Evolutionary conservation across 1,140 invertebrate species (phyloP).

Genomic region (Camponotus floridanus): DNA sequence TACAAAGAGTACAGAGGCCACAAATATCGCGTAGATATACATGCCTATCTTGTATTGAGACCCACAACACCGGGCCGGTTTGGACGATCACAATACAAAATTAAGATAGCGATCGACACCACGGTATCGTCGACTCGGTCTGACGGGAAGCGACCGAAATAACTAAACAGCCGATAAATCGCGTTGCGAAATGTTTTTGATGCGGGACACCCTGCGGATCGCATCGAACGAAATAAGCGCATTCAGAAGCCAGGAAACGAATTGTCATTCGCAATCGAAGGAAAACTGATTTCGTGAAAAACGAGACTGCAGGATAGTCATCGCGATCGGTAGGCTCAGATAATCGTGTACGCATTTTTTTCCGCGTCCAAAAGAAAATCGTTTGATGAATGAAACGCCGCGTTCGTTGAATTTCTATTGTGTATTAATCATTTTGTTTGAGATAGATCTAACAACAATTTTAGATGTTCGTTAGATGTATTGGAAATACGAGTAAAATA

Average conservation of each 20-base stretch:
- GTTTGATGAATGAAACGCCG: slow-evolving; percentile 32
- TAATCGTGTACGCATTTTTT: slow-evolving; percentile 1
- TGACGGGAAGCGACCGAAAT: slow-evolving; percentile 68
- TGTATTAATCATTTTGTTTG: slow-evolving; percentile 27
- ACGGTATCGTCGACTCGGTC: slow-evolving; percentile 61
- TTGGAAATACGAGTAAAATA: neutral
- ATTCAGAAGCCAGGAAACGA: slow-evolving; percentile 41
- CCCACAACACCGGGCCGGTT: slow-evolving; percentile 44
- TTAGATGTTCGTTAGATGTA: neutral
- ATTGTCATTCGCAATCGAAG: slow-evolving; percentile 22
- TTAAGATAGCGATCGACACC: slow-evolving; percentile 79
- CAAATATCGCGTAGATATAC: slow-evolving; percentile 32
- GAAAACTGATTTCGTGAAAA: slow-evolving; percentile 40
- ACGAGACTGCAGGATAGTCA: slow-evolving; percentile 8
- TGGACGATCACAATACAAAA: slow-evolving; percentile 77
- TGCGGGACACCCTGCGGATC: slow-evolving; percentile 55
- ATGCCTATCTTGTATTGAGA: slow-evolving; percentile 17
- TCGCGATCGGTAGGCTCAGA: slow-evolving; percentile 36
- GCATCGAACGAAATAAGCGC: slow-evolving; percentile 54
- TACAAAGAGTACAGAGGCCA: slow-evolving; percentile 60
- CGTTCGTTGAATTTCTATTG: slow-evolving; percentile 10
- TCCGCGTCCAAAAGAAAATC: neutral
- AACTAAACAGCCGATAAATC: slow-evolving; percentile 75
- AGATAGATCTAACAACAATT: slow-evolving; percentile 20
- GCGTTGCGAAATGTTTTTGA: slow-evolving; percentile 68